Percentiles rank a stretch among this genome's conserved stretches.
Evolutionary conservation across 2,888 invertebrate genomes (phyloP).

Genomic region (Dryococelus australis): DNA sequence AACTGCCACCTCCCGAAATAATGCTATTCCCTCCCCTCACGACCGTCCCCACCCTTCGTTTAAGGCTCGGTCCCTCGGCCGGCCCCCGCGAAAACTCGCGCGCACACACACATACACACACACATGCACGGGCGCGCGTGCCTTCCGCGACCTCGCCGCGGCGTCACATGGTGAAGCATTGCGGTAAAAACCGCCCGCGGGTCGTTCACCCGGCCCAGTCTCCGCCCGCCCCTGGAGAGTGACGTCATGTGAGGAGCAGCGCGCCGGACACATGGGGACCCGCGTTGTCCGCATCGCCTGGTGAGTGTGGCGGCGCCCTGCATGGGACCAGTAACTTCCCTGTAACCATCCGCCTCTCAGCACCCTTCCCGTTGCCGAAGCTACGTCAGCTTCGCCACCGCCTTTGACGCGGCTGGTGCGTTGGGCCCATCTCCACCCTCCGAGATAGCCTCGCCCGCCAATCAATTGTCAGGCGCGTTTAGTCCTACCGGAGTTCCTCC

Average conservation of each 20-base stretch:
- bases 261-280: constrained; percentile 45
- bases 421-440: too few species aligned
- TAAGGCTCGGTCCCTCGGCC: too few species aligned
- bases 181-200: background rate
- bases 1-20: background rate
- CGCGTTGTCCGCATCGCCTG: constrained; percentile 54
- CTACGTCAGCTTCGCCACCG: constrained; percentile 20
- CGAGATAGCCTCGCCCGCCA: too few species aligned
- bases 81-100: background rate
- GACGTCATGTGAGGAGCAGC: constrained; percentile 3
- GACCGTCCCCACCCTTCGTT: too few species aligned
- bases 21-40: background rate
- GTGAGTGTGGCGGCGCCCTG: constrained; percentile 44
- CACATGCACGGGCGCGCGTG: background rate
- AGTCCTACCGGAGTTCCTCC: too few species aligned
- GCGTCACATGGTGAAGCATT: constrained; percentile 27
- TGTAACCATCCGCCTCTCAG: constrained; percentile 28
- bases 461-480: too few species aligned
- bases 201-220: constrained; percentile 16
- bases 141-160: background rate
- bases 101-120: background rate
- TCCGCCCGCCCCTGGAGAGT: background rate
- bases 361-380: constrained; percentile 32
- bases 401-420: too few species aligned
- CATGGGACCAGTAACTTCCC: too few species aligned